Evolutionary conservation across 2,888 invertebrate species (phyloP).

Genomic region (Acleris cristana): DNA sequence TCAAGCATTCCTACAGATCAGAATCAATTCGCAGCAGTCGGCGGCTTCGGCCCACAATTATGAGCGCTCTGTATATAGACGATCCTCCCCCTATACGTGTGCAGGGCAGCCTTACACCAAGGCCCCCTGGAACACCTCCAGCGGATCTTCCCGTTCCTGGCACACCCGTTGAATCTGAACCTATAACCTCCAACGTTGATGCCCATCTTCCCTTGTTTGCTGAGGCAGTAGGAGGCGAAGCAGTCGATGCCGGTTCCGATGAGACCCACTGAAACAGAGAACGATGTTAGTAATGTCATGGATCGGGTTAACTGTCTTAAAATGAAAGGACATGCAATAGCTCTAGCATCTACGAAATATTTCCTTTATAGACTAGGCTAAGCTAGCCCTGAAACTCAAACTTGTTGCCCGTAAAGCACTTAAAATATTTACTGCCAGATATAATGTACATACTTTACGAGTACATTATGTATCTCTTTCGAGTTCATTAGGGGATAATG

Average conservation of each 20-base stretch:
- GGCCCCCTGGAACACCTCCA: conserved; percentile 78
- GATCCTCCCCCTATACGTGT: conserved; percentile 74
- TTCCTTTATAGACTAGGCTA: neutral
- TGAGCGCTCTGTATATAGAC: conserved; percentile 77
- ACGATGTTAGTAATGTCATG: conserved; percentile 24
- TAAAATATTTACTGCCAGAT: too few species aligned
- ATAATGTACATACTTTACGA: too few species aligned
- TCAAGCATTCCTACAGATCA: neutral
- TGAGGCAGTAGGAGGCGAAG: conserved; percentile 78
- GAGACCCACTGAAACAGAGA: conserved; percentile 62
- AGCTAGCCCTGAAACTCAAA: too few species aligned
- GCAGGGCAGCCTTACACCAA: conserved; percentile 78
- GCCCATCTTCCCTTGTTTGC: conserved; percentile 80
- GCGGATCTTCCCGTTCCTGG: conserved; percentile 76
- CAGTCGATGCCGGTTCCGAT: conserved; percentile 72
- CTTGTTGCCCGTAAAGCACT: too few species aligned
- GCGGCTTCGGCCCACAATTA: conserved; percentile 76
- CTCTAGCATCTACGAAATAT: neutral
- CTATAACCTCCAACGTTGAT: conserved; percentile 77
- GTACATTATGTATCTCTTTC: too few species aligned
- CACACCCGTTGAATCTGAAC: conserved; percentile 77
- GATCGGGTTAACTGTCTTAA: neutral
- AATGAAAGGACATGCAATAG: neutral
- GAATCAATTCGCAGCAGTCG: conserved; percentile 43
- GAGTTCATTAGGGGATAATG: too few species aligned